Evolutionary conservation across 2,888 invertebrate genomes (phyloP).

Genomic region (Diaprepes abbreviatus): DNA sequence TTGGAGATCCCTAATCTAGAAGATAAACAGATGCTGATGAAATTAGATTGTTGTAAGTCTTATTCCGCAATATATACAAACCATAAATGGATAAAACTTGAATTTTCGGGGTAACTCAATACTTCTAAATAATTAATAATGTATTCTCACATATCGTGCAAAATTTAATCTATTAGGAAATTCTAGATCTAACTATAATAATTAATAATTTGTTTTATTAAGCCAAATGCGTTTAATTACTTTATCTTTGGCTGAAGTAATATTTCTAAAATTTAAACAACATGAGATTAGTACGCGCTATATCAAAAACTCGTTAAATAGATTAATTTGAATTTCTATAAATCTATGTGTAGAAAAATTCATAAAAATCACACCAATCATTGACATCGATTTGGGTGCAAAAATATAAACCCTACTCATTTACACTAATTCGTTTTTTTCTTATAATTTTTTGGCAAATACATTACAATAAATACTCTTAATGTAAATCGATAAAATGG

Average conservation of each 20-base stretch:
- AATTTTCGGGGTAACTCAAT: too few species aligned
- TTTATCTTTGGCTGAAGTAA: neutral
- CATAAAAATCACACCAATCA: slow-evolving; percentile 27
- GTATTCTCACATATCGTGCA: too few species aligned
- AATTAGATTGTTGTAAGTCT: too few species aligned
- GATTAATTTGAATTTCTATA: slow-evolving; percentile 5
- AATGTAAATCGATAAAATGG: neutral
- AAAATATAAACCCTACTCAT: slow-evolving; percentile 26
- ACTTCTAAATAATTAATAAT: too few species aligned
- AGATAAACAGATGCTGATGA: too few species aligned
- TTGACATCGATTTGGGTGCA: slow-evolving; percentile 25
- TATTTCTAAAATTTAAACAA: neutral
- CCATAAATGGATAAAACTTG: too few species aligned
- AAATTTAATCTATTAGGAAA: too few species aligned
- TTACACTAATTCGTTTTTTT: slow-evolving; percentile 24
- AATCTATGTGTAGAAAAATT: slow-evolving; percentile 16
- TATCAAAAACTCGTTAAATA: neutral
- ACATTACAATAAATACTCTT: neutral
- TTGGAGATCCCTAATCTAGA: too few species aligned
- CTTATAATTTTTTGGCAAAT: neutral
- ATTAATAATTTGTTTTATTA: neutral
- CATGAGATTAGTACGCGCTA: neutral
- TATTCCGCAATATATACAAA: too few species aligned
- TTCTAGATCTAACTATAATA: slow-evolving; percentile 3
- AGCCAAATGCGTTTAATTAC: neutral